Evolutionary conservation across 1,140 invertebrate species (phyloP).

Genomic region (Pseudomyrmex cubaensis): DNA sequence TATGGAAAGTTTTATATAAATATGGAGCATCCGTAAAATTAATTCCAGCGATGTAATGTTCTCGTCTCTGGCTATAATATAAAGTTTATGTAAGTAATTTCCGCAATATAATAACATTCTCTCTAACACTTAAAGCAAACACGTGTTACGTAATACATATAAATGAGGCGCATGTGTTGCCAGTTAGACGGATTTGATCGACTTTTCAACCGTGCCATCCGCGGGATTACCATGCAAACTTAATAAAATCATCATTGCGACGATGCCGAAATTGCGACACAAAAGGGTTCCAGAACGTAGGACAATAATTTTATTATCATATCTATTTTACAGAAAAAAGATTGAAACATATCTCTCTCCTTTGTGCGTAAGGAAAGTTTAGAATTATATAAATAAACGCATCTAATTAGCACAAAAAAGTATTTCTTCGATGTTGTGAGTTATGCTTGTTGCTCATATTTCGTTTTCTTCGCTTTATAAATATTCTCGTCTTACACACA

Average conservation of each 20-base stretch:
- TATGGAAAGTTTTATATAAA: not conserved
- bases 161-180: not conserved
- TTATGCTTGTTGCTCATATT: not conserved
- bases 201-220: not conserved
- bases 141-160: conserved; percentile 10
- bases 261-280: not conserved
- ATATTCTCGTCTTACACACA: conserved; percentile 2
- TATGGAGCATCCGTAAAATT: conserved; percentile 10
- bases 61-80: not conserved
- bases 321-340: no score
- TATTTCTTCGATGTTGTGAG: not conserved
- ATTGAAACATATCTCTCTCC: no score
- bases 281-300: not conserved
- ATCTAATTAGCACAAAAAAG: not conserved
- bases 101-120: conserved; percentile 21
- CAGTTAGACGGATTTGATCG: not conserved
- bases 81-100: conserved; percentile 3
- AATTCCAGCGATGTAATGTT: not conserved
- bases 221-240: not conserved
- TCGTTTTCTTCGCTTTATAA: conserved; percentile 7
- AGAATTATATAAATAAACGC: not conserved
- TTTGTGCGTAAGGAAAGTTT: not conserved
- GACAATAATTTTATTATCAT: not conserved
- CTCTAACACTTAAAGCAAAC: not conserved
- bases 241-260: not conserved